Evolutionary conservation across 92 coral and sea anemone species (phyloP).

Genomic region (Heteractis magnifica): DNA sequence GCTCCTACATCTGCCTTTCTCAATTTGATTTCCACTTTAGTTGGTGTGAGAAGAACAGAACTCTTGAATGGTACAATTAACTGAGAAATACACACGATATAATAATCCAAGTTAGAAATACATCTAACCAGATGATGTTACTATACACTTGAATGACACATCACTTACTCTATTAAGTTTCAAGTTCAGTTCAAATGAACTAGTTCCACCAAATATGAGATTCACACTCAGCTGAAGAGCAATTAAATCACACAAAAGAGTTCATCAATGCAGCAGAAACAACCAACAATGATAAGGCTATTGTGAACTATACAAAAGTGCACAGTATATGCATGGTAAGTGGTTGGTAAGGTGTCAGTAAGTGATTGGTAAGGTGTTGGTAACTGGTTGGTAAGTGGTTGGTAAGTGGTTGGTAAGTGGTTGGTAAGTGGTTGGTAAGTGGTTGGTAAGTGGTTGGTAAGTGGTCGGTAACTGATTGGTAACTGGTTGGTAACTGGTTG

Average conservation of each 20-base stretch:
- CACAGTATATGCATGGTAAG: too few species aligned
- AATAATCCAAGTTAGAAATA: too few species aligned
- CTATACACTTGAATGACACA: not conserved
- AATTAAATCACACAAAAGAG: not conserved
- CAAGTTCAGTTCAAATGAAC: slow-evolving; percentile 76
- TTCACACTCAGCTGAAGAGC: slow-evolving; percentile 66
- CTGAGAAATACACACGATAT: slow-evolving; percentile 29
- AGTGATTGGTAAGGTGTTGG: too few species aligned
- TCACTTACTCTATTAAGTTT: slow-evolving; percentile 79
- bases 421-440: too few species aligned
- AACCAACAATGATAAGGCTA: not conserved
- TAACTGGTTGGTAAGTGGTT: too few species aligned
- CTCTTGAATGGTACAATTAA: slow-evolving; percentile 85
- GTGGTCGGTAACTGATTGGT: too few species aligned
- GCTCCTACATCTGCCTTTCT: slow-evolving; percentile 74
- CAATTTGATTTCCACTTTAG: slow-evolving; percentile 92
- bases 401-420: too few species aligned
- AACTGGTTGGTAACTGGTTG: too few species aligned
- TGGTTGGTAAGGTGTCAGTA: too few species aligned
- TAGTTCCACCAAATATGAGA: slow-evolving; percentile 80
- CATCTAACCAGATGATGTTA: too few species aligned
- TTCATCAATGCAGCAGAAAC: not conserved
- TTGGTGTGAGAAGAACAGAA: slow-evolving; percentile 69
- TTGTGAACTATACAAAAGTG: too few species aligned
- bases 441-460: too few species aligned